These are phyloP conservation scores for Muntiacus reevesi DNA, from an alignment of 2,113 vertebrate genomes.

Conservation along the genomic window DNA sequence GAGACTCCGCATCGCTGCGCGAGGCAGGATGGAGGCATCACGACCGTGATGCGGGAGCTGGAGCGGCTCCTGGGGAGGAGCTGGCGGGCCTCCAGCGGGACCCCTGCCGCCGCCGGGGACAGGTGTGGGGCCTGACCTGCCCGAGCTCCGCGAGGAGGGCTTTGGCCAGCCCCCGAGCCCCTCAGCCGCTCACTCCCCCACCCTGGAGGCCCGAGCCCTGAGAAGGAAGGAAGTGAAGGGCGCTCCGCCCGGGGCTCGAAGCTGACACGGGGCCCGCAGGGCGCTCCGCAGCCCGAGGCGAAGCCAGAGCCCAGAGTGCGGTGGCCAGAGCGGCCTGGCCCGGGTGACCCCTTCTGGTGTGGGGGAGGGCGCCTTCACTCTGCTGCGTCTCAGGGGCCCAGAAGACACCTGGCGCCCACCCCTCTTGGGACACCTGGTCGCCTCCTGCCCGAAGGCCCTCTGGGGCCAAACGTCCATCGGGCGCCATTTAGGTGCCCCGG, in stretches of 20 bases:
- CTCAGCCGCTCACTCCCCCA: not conserved
- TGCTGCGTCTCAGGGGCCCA: not conserved
- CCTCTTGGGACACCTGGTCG: not conserved
- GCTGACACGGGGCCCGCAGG: not conserved
- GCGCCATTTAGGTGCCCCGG: accelerated
- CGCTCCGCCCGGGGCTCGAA: not conserved
- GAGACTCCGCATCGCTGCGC: not conserved
- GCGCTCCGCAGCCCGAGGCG: not conserved
- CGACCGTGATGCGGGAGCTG: accelerated
- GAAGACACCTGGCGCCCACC: not conserved
- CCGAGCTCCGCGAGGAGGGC: not conserved
- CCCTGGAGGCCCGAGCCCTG: not conserved
- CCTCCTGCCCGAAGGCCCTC: not conserved
- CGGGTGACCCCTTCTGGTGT: not conserved
- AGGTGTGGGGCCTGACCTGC: not conserved
- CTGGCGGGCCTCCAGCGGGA: too few species aligned
- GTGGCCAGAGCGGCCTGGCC: not conserved
- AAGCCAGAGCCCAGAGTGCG: not conserved
- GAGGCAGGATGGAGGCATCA: accelerated
- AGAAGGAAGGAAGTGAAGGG: not conserved
- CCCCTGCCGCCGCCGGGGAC: not conserved
- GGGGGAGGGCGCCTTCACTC: not conserved
- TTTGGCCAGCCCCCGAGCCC: accelerated
- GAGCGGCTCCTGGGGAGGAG: not conserved
- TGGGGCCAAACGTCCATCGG: not conserved